A percentile compares a stretch with the other conserved stretches of the same genome.
phyloP scores from a whole-genome alignment of 1,140 invertebrate species.

The Halesus radiatus region DNA sequence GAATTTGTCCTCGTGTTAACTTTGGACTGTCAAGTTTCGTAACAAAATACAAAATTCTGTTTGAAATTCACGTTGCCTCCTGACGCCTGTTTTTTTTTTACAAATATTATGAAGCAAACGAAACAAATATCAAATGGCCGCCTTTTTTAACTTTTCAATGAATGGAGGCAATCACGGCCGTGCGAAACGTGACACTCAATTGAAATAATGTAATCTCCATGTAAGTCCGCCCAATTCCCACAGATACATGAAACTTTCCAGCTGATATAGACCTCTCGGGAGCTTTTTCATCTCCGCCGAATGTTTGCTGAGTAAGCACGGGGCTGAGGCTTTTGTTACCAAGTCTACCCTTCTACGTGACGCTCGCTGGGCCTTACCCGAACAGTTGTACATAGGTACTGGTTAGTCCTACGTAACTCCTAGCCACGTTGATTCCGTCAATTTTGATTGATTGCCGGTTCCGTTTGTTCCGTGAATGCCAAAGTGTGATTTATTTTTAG shows the following conservation, averaged over 20 bases:
- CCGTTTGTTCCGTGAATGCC: slow-evolving; percentile 20
- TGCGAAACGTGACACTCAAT: slow-evolving; percentile 6
- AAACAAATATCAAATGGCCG: too few relatives aligned
- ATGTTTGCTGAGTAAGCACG: slow-evolving; percentile 29
- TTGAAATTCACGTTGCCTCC: too few relatives aligned
- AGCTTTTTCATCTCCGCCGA: slow-evolving; percentile 17
- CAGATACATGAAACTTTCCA: slow-evolving; percentile 15
- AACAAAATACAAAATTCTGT: too few relatives aligned
- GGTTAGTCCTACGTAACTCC: background rate
- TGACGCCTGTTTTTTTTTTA: too few relatives aligned
- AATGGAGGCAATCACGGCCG: background rate
- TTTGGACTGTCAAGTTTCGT: too few relatives aligned
- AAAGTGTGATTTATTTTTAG: slow-evolving; percentile 30
- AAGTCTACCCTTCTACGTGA: slow-evolving; percentile 30
- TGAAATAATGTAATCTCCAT: slow-evolving; percentile 1
- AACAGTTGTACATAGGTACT: background rate
- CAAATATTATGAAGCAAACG: too few relatives aligned
- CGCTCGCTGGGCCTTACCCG: background rate
- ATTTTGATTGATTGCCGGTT: slow-evolving; percentile 30
- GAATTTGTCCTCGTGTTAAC: too few relatives aligned
- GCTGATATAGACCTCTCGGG: slow-evolving; percentile 2
- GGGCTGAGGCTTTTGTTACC: slow-evolving; percentile 27
- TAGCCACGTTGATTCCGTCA: slow-evolving; percentile 23
- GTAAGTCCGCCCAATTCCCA: background rate
- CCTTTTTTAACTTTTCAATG: background rate